phyloP scores from a whole-genome alignment of 1,140 invertebrate species.

The Berghia stephanieae region DNA sequence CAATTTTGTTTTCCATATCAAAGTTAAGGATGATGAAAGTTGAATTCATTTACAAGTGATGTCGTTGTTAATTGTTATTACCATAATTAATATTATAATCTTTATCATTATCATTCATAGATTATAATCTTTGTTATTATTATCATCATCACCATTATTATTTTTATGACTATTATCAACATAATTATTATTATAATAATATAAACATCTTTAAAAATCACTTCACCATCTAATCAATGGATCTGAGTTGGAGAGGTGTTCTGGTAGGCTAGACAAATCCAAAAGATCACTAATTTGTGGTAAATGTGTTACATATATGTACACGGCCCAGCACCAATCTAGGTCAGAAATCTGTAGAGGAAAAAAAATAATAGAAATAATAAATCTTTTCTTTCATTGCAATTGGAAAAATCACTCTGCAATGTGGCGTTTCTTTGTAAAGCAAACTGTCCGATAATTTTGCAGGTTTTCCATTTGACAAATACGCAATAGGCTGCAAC shows the following conservation, averaged over 20 bases:
- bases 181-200: no score
- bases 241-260: conserved; percentile 27
- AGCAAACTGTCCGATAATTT: neutral
- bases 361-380: neutral
- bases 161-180: neutral
- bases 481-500: neutral
- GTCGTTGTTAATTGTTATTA: no score
- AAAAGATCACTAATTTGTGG: conserved; percentile 15
- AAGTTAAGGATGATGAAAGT: no score
- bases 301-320: conserved; percentile 25
- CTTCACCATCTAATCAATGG: conserved; percentile 34
- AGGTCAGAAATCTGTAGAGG: conserved; percentile 31
- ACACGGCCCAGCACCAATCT: conserved; percentile 34
- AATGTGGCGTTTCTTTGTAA: neutral
- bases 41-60: no score
- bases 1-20: no score
- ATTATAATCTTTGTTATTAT: no score
- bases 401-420: neutral
- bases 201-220: neutral
- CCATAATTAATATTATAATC: no score
- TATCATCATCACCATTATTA: no score
- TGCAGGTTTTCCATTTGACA: neutral
- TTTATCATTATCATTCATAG: no score
- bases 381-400: neutral
- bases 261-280: conserved; percentile 4